phyloP scores from a whole-genome alignment of 2,113 vertebrate genomes.

The Perognathus longimembris region DNA sequence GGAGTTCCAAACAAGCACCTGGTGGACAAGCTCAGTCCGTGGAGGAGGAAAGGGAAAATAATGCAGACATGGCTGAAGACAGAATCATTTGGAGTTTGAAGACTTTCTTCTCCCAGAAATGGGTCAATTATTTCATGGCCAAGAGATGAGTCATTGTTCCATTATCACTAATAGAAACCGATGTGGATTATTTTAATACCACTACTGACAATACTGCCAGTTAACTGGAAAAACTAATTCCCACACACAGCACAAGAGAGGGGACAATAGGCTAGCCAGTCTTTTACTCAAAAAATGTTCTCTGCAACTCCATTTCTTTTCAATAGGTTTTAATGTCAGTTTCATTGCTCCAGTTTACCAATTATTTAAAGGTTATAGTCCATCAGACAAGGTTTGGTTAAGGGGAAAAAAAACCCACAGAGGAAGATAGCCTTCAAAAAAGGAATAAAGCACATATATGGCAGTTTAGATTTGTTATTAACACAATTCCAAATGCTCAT shows the following conservation, averaged over 20 bases:
- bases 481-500: background rate
- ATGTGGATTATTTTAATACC: slow-evolving; percentile 20
- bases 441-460: slow-evolving; percentile 9
- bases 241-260: background rate
- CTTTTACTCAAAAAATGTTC: background rate
- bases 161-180: slow-evolving; percentile 18
- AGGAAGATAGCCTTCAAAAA: slow-evolving; percentile 40
- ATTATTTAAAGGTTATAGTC: slow-evolving; percentile 83
- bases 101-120: slow-evolving; percentile 40
- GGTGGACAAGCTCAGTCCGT: background rate
- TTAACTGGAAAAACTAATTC: background rate
- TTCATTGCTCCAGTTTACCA: slow-evolving; percentile 69
- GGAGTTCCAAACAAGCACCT: too few relatives aligned
- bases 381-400: slow-evolving; percentile 68
- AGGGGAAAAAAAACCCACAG: slow-evolving; percentile 31
- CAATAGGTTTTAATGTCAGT: slow-evolving; percentile 72
- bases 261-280: background rate
- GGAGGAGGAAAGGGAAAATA: background rate
- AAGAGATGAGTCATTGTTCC: background rate
- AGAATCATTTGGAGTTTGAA: background rate
- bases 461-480: slow-evolving; percentile 23
- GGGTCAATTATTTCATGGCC: slow-evolving; percentile 5
- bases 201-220: background rate
- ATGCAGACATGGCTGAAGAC: background rate
- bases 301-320: slow-evolving; percentile 54